Evolutionary conservation across 92 coral and sea anemone species (phyloP).

Genomic region (Palythoa caribaeorum): DNA sequence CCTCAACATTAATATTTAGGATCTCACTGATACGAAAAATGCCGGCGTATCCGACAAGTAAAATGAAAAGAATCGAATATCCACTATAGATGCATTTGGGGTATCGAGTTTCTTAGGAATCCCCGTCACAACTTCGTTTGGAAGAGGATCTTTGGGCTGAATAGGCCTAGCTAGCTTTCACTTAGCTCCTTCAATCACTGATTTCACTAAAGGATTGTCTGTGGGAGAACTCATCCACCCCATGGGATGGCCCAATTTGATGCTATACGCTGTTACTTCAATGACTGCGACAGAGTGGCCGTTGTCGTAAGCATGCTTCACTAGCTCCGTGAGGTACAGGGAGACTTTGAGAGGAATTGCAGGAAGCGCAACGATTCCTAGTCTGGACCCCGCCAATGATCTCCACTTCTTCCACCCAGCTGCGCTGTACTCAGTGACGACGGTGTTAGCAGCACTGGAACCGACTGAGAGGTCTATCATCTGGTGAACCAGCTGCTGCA

Average conservation of each 20-base stretch:
- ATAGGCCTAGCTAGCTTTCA: constrained; percentile 47
- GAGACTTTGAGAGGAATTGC: constrained; percentile 45
- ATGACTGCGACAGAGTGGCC: neutral
- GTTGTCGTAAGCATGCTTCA: constrained; percentile 8
- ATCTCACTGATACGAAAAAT: constrained; percentile 46
- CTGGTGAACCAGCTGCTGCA: constrained; percentile 24
- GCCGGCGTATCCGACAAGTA: constrained; percentile 42
- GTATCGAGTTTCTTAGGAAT: constrained; percentile 19
- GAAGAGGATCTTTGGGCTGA: constrained; percentile 39
- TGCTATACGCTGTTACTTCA: constrained; percentile 6
- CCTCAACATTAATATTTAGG: constrained; percentile 24
- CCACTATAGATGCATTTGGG: constrained; percentile 44
- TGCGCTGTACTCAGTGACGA: constrained; percentile 23
- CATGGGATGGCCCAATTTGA: constrained; percentile 39
- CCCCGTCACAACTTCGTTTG: constrained; percentile 13
- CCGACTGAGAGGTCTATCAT: constrained; percentile 7
- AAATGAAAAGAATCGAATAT: constrained; percentile 39
- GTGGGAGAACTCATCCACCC: neutral
- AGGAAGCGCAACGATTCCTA: constrained; percentile 42
- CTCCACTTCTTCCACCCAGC: constrained; percentile 40
- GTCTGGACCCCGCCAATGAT: constrained; percentile 32
- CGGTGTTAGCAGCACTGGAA: constrained; percentile 19
- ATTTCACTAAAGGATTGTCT: constrained; percentile 17
- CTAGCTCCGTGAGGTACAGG: constrained; percentile 41
- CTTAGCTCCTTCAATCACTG: constrained; percentile 47